Evolutionary conservation across 2,797 vertebrate genomes (phyloP).

Genomic region (Trachops cirrhosus): DNA sequence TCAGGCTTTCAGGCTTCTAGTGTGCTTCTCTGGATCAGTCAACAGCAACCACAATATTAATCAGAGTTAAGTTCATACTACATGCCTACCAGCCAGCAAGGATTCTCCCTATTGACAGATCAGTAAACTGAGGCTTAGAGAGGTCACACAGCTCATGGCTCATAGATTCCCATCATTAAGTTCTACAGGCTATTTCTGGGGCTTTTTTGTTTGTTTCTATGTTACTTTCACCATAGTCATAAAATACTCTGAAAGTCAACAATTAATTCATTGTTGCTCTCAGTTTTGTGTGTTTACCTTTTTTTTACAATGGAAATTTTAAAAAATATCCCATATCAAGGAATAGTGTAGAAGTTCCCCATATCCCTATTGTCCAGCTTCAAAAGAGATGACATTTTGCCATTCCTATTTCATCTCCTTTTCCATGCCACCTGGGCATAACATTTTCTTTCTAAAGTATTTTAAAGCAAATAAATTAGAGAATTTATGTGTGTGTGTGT

Average conservation of each 20-base stretch:
- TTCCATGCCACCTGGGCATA: no score
- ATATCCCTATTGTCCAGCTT: background rate
- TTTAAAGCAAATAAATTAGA: constrained; percentile 18
- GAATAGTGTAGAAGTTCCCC: background rate
- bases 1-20: background rate
- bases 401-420: background rate
- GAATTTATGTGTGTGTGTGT: background rate
- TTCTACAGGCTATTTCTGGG: background rate
- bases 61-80: background rate
- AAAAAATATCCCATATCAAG: background rate
- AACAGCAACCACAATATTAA: background rate
- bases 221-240: background rate
- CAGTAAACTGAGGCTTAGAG: background rate
- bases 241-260: background rate
- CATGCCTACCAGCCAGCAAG: background rate
- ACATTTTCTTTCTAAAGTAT: background rate
- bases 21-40: background rate
- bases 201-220: background rate
- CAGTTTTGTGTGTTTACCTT: background rate
- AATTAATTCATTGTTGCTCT: background rate
- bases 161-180: background rate
- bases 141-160: background rate
- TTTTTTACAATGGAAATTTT: background rate
- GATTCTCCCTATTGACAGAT: background rate
- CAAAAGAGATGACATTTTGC: background rate